A percentile compares a stretch with the other conserved stretches of the same genome.
Evolutionary conservation across 1,140 invertebrate species (phyloP).

Genomic region (Gryllus bimaculatus): DNA sequence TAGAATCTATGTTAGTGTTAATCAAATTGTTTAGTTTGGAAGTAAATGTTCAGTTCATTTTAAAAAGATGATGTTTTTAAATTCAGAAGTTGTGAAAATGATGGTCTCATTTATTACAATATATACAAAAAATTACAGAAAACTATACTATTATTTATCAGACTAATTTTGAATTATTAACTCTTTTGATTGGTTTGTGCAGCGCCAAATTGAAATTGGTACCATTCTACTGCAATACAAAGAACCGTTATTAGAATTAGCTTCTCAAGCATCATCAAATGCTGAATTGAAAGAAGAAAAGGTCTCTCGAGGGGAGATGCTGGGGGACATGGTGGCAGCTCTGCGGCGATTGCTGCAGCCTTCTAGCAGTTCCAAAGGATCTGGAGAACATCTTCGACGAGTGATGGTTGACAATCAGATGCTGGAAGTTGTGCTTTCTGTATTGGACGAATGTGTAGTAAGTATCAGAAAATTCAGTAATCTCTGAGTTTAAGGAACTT

Average conservation of each 20-base stretch:
- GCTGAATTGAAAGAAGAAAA: constrained; percentile 9
- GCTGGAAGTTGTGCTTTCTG: constrained; percentile 21
- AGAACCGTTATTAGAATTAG: constrained; percentile 33
- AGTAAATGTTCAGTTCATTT: too few relatives aligned
- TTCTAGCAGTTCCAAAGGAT: not conserved
- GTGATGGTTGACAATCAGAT: constrained; percentile 23
- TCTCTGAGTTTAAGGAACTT: not conserved
- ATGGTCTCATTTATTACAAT: too few relatives aligned
- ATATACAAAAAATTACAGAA: too few relatives aligned
- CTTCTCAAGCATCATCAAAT: constrained; percentile 10
- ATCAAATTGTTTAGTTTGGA: too few relatives aligned
- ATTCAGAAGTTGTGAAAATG: too few relatives aligned
- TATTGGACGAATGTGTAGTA: constrained; percentile 21
- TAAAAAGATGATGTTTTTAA: too few relatives aligned
- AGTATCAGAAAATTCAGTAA: constrained; percentile 17
- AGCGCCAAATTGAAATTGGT: constrained; percentile 50
- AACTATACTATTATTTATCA: not conserved
- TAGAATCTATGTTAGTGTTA: too few relatives aligned
- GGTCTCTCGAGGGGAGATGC: not conserved
- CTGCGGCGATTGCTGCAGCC: constrained; percentile 14
- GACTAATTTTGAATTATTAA: not conserved
- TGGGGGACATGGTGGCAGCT: constrained; percentile 17
- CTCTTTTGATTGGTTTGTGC: constrained; percentile 20
- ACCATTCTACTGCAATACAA: constrained; percentile 44
- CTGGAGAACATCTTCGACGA: constrained; percentile 13